Conservation (phyloP, 2,113 vertebrate species). For the Brachirus orientalis region DNA sequence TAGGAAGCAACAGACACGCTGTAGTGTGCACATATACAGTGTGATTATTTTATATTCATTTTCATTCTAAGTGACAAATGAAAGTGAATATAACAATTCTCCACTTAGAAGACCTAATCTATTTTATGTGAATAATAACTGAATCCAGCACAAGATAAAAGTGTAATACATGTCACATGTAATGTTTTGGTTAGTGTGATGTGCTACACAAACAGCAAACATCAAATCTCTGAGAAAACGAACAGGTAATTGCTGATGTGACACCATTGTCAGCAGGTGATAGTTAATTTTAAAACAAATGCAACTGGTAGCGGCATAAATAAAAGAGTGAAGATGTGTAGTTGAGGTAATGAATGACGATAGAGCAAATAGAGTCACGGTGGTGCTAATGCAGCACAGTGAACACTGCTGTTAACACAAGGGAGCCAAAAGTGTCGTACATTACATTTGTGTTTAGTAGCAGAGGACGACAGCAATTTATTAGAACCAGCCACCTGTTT, state of each 20-base stretch:
- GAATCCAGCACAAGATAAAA: no score
- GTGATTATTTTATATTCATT: no score
- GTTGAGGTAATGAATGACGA: conserved; percentile 57
- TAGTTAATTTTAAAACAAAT: conserved; percentile 9
- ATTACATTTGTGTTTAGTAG: conserved; percentile 43
- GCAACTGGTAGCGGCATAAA: conserved; percentile 21
- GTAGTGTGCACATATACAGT: no score
- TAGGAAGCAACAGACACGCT: neutral
- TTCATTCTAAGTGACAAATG: neutral
- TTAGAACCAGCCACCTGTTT: conserved; percentile 65
- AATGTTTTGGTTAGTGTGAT: neutral
- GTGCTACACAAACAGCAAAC: neutral
- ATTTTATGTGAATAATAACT: no score
- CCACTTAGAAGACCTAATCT: no score
- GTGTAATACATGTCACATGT: no score
- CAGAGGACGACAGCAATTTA: conserved; percentile 51
- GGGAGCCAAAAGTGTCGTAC: conserved; percentile 31
- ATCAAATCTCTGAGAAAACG: neutral
- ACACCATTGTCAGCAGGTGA: conserved; percentile 25
- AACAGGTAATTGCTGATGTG: neutral
- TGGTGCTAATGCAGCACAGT: conserved; percentile 45
- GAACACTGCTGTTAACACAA: conserved; percentile 49
- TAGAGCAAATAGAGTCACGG: conserved; percentile 47
- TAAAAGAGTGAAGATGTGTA: conserved; percentile 8
- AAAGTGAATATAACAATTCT: neutral